These are phyloP conservation scores for Orchestes rusci DNA, from an alignment of 2,888 invertebrate genomes.

Conservation along the genomic window DNA sequence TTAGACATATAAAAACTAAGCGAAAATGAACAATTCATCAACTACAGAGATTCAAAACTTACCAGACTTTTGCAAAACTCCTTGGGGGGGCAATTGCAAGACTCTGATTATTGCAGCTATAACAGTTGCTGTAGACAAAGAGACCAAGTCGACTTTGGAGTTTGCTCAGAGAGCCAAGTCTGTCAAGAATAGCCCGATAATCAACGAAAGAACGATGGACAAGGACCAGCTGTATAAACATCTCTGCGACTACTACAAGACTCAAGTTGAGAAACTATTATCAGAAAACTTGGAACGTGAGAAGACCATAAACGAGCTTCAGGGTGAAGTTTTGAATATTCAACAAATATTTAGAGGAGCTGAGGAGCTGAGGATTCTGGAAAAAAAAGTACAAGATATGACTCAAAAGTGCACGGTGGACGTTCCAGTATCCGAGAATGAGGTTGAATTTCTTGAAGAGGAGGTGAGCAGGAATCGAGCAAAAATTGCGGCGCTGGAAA, in stretches of 20 bases:
- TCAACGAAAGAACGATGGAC: conserved; percentile 54
- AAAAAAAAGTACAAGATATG: no score
- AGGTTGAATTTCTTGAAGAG: no score
- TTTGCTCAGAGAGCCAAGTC: conserved; percentile 79
- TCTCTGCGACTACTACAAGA: conserved; percentile 16
- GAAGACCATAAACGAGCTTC: conserved; percentile 12
- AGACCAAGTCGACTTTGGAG: conserved; percentile 59
- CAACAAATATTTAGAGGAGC: no score
- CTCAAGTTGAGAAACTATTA: conserved; percentile 14
- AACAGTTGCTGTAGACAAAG: conserved; percentile 73
- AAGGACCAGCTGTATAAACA: conserved; percentile 22
- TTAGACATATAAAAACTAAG: conserved; percentile 77
- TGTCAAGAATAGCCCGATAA: conserved; percentile 69
- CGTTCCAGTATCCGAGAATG: no score
- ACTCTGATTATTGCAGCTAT: conserved; percentile 82
- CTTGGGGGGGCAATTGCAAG: conserved; percentile 84
- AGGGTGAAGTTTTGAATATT: conserved; percentile 17
- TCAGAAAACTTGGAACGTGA: conserved; percentile 13
- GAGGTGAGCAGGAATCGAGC: no score
- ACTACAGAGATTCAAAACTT: conserved; percentile 68
- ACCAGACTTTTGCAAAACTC: conserved; percentile 79
- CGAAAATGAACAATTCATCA: conserved; percentile 48
- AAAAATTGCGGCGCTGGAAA: no score
- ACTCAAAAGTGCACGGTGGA: no score
- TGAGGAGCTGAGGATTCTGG: no score